Base-by-base conservation (phyloP, 2,113 vertebrate species). In the Blennius ocellaris region DNA sequence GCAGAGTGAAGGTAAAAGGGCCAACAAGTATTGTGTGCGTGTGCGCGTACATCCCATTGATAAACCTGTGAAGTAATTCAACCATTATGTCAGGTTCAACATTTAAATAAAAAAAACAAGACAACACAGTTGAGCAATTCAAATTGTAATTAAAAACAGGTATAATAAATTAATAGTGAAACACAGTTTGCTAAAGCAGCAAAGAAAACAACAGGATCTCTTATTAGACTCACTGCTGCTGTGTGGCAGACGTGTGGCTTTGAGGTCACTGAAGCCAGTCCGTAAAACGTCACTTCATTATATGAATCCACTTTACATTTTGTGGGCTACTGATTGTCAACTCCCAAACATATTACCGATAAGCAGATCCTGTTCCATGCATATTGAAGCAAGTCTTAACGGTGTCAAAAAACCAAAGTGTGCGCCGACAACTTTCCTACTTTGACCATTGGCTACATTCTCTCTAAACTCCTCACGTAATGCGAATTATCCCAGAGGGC, bases 101-200 rank as follows among this genome's bases (percentile, higher is more conserved):
- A n/a, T n/a, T n/a, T n/a, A n/a, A n/a, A n/a, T n/a, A n/a, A 30
- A 30, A 30, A 30, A 30, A 2, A 2, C 21, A 30, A 30, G 21
- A 30, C 21, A 30, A 30, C 21, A 30, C 21, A 68, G 52, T 64
- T 73, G 3, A 60, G 55, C 66, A 74, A 85, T 80, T 88, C 2
- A 73, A 45, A 64, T 58, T 89, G 82, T 86, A 83, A 83, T 92
- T 87, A 77, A 83, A 89, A 92, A 90, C 77, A 72, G 54, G 81
- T 76, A 91, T 79, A 90, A 93, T 93, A 92, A 93, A 92, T 93
- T 91, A 92, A 90, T 89, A 76, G 83, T 87, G 81, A 90, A 88
- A 88, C 80, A 85, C 66, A 45, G 41, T 83, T 73, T 79, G 85
- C 75, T 68, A 76, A 86, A 86, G 74, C 84, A 85, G 85, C 73